Conservation (phyloP, 2,797 vertebrate genomes). For the Silurus aristotelis region DNA sequence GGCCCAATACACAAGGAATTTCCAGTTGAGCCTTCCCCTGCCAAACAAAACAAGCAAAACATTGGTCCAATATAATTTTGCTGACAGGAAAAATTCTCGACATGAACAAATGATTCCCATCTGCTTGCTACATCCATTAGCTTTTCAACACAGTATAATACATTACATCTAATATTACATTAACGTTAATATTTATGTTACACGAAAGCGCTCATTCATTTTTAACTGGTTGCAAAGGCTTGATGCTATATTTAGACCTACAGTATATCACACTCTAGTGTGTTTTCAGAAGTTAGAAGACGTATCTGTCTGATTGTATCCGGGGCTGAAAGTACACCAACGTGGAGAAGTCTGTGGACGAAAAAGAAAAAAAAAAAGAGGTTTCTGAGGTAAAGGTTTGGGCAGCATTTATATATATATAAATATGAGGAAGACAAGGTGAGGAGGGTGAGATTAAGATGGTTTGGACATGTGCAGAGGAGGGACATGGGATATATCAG, state of each 20-base stretch:
- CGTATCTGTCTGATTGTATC: not conserved
- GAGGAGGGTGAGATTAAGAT: too few species aligned
- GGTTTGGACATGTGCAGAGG: too few species aligned
- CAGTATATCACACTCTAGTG: not conserved
- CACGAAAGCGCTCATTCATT: not conserved
- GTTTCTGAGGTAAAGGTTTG: not conserved
- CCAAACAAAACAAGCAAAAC: not conserved
- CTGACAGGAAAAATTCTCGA: not conserved
- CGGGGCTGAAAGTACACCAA: not conserved
- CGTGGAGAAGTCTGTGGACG: not conserved
- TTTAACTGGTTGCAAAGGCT: constrained; percentile 11
- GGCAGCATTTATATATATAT: too few species aligned
- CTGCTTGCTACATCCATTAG: not conserved
- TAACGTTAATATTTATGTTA: not conserved
- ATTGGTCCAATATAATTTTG: not conserved
- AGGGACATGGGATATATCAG: too few species aligned
- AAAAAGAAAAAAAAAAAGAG: not conserved
- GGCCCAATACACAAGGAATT: not conserved
- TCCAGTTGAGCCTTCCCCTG: not conserved
- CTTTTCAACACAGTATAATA: not conserved
- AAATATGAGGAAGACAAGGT: too few species aligned
- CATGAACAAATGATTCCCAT: not conserved
- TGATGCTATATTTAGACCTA: constrained; percentile 10
- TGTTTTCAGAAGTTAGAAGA: not conserved
- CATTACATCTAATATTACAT: not conserved